Conservation (phyloP, 2,113 vertebrate species). For the Thamnophis sirtalis region DNA sequence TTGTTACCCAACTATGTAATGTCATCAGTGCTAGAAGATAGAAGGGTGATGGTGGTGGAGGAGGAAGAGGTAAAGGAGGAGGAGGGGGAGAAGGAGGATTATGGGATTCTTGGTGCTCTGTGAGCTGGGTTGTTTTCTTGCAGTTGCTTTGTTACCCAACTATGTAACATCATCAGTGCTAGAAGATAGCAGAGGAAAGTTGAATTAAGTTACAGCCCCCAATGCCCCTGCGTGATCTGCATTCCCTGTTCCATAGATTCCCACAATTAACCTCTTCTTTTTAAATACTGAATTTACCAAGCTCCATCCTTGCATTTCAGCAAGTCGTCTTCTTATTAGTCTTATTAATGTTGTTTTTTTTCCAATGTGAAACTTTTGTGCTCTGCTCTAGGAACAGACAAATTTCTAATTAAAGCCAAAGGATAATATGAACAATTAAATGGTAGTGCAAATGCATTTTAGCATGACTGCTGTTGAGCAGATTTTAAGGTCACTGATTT, state of each 20-base stretch:
- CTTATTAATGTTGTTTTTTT: background rate
- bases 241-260: background rate
- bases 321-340: background rate
- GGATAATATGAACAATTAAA: constrained; percentile 19
- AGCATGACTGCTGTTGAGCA: background rate
- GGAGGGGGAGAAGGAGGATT: too few relatives aligned
- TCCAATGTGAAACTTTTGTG: background rate
- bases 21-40: too few relatives aligned
- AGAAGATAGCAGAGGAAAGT: too few relatives aligned
- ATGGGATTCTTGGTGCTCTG: too few relatives aligned
- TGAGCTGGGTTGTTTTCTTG: too few relatives aligned
- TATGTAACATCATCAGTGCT: too few relatives aligned
- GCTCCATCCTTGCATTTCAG: background rate
- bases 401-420: constrained; percentile 13
- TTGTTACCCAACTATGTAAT: too few relatives aligned
- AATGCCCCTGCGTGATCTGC: fast-evolving
- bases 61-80: too few relatives aligned
- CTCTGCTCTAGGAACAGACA: constrained; percentile 12
- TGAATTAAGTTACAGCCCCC: background rate
- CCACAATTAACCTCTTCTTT: background rate
- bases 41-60: too few relatives aligned
- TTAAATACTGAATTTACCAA: background rate
- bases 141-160: too few relatives aligned
- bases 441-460: constrained; percentile 8
- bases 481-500: constrained; percentile 27